Percentiles rank a stretch among this genome's conserved stretches.
These are phyloP conservation scores for Frankliniella intonsa DNA, from an alignment of 2,888 invertebrate species.

Conservation along the genomic window DNA sequence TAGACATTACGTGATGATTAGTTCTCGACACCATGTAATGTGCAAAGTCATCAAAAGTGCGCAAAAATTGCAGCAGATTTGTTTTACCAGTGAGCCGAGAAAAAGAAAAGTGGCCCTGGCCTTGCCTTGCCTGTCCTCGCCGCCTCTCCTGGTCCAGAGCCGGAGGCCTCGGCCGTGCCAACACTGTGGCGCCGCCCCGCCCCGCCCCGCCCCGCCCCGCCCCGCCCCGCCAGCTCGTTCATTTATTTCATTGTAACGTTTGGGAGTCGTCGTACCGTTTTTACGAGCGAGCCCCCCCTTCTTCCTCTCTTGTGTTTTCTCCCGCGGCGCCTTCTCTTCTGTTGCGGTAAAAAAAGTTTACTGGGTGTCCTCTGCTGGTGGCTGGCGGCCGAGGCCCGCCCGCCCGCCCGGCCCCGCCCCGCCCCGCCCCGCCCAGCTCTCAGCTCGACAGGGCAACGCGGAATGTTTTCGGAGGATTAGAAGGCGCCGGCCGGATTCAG, in stretches of 20 bases:
- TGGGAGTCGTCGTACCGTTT: not conserved
- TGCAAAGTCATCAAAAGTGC: no score
- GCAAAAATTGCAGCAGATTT: no score
- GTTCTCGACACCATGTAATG: no score
- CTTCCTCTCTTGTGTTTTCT: not conserved
- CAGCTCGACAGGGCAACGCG: no score
- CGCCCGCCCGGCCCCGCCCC: no score
- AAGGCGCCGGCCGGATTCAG: no score
- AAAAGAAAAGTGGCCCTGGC: no score
- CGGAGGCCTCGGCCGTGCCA: not conserved
- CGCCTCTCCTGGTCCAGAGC: not conserved
- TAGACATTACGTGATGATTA: no score
- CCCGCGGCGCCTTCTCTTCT: not conserved
- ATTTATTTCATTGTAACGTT: constrained; percentile 14
- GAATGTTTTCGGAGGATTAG: no score
- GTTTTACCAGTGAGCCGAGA: not conserved
- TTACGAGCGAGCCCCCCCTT: constrained; percentile 5
- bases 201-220: no score
- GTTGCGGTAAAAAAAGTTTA: constrained; percentile 12
- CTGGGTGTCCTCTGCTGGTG: not conserved
- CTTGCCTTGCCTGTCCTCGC: not conserved
- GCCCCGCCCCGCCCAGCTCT: no score
- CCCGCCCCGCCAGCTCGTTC: not conserved
- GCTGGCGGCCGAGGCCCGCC: no score
- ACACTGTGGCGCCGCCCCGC: not conserved